Base-by-base conservation (phyloP, 2,113 vertebrate genomes). In the Fregata magnificens region DNA sequence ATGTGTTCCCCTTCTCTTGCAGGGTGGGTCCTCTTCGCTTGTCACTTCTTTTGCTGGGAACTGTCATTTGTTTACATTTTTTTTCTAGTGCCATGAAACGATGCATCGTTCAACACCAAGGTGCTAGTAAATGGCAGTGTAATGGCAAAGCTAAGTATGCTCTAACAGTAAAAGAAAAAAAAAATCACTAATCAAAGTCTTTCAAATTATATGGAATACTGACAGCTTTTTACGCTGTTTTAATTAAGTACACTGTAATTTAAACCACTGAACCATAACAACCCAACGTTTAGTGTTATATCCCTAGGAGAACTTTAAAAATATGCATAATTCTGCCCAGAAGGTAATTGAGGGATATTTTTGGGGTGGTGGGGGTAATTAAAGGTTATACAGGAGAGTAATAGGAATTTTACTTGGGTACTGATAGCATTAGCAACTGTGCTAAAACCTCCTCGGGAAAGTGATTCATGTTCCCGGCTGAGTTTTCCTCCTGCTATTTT, bases 221-320 rank as follows among this genome's bases (percentile, higher is more conserved):
- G 94, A 97, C 90, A 97, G 95, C 62, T 97, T 98, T 98, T 96
- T 97, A 98, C 86, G 92, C 91, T 94, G 93, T 96, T 98, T 98
- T 97, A 98, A 97, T 98, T 97, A 97, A 97, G 82, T 95, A 93
- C 88, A 96, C 91, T 96, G 84, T 97, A 98, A 98, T 97, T 96
- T 97, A 97, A 98, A 94, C 79, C 96, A 95, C 26, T 96, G 96
- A 97, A 97, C 93, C 88, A 96, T 91, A 98, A 95, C 76, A 97
- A 96, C 96, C 92, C 94, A 95, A 95, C 89, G 86, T 95, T 97
- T 98, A 98, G 93, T 86, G 93, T 97, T 97, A 88, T 97, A 98
- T 97, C 93, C 87, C 95, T 98, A 95, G 89, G 94, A 97, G 98
- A 96, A 96, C 85, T 96, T 98, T 97, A 87, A 96, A 98, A 97